Evolutionary conservation across 2,888 invertebrate genomes (phyloP).

Genomic region (Punctoribates punctum): DNA sequence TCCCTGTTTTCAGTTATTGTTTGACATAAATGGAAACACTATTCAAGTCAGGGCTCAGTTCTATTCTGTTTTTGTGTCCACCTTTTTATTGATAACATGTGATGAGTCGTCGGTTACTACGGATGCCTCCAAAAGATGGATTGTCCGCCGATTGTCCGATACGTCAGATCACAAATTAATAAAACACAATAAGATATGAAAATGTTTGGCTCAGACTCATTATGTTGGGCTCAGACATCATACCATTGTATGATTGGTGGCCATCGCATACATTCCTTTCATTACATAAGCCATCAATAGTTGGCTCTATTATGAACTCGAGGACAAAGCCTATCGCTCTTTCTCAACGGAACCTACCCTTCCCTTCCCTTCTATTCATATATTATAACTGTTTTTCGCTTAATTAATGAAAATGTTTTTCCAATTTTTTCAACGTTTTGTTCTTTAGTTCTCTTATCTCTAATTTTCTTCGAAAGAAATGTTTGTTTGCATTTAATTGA

Average conservation of each 20-base stretch:
- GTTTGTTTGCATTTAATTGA: not conserved
- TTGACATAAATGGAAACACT: not conserved
- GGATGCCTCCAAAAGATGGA: slow-evolving; percentile 1
- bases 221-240: too few relatives aligned
- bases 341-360: too few relatives aligned
- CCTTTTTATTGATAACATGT: not conserved
- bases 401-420: not conserved
- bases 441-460: not conserved
- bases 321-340: too few relatives aligned
- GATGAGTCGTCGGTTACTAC: not conserved
- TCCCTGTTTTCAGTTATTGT: not conserved
- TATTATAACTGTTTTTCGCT: not conserved
- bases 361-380: too few relatives aligned
- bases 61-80: not conserved
- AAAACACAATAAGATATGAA: slow-evolving; percentile 16
- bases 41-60: not conserved
- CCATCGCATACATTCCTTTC: too few relatives aligned
- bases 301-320: too few relatives aligned
- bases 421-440: not conserved
- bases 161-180: not conserved
- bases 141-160: not conserved
- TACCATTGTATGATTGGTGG: too few relatives aligned
- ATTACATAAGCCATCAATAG: too few relatives aligned
- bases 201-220: not conserved
- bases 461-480: not conserved